Base-by-base conservation (phyloP, 2,888 invertebrate genomes). In the Scotopteryx bipunctaria region DNA sequence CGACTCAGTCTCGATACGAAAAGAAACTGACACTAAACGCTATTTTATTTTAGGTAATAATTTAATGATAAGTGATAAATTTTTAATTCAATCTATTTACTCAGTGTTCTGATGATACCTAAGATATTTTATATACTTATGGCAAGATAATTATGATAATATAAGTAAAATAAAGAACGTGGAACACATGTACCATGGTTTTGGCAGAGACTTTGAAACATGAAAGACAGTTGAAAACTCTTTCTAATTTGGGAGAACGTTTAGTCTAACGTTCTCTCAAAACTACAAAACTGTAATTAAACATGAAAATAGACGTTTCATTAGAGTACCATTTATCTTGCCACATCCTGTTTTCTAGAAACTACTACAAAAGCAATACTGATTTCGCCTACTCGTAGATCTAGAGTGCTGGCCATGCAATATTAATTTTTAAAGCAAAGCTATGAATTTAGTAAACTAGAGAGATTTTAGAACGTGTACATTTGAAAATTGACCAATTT, bases 401-500 rank as follows among this genome's bases (percentile, higher is more conserved):
- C 77, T 80, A 78, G 61, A 71, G 75, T 74, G 74, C 74, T 68
- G 61, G 67, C 73, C 75, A 66, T 71, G 71, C 69, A 67, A 66
- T 64, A 66, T 53, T 67, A 63, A 70, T 69, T 69, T n/a, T 66
- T 14, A 75, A 76, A 81, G 82, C 78, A 78, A 81, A 81, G 82
- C 81, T 79, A 78, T 73, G 64, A 69, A 72, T 66, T 67, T 71
- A 68, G 71, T 64, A 63, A 66, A 67, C 69, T 76, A 78, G 71
- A 69, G 71, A 74, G 67, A 73, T 71, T 75, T 73, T 71, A 78
- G 71, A 76, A 73, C 71, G 69, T 78, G 66, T 73, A 76, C 70
- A 66, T 71, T 71, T 80, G 73, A 77, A 79, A 88, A 88, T 88
- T 88, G 87, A 88, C 86, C 73, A 79, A 83, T 80, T 86, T 83